A percentile compares a stretch with the other conserved stretches of the same genome.
These are phyloP conservation scores for Erebia ligea DNA, from an alignment of 2,888 invertebrate species.

Conservation along the genomic window DNA sequence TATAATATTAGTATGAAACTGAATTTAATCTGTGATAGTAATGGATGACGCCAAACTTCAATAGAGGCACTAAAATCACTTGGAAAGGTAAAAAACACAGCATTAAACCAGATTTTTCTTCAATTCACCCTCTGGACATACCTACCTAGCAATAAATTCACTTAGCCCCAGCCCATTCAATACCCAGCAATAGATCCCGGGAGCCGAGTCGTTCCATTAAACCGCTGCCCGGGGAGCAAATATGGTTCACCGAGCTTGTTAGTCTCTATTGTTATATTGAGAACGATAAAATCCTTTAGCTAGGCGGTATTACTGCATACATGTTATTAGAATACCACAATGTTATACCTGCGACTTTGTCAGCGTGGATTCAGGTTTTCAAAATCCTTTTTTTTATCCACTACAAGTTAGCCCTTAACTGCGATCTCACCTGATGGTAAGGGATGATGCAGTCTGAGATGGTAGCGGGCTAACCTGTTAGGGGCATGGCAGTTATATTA, in stretches of 20 bases:
- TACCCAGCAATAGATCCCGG: constrained; percentile 1
- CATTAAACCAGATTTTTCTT: not conserved
- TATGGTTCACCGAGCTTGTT: constrained; percentile 15
- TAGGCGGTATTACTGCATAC: not conserved
- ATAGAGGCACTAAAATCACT: not conserved
- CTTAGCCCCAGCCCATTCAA: constrained; percentile 7
- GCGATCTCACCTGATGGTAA: no score
- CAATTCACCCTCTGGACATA: not conserved
- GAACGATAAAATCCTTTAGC: not conserved
- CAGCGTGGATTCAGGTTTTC: not conserved
- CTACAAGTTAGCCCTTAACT: no score
- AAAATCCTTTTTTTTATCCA: no score
- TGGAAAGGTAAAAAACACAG: not conserved
- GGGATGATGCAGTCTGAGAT: no score
- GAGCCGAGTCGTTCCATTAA: constrained; percentile 18
- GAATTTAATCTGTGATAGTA: no score
- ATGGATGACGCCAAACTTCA: not conserved
- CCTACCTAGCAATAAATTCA: constrained; percentile 12
- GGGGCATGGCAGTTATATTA: no score
- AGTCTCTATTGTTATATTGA: constrained; percentile 1
- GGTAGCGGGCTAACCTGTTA: no score
- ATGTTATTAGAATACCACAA: not conserved
- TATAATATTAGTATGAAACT: no score
- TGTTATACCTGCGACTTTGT: not conserved
- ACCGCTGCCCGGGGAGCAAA: constrained; percentile 12